phyloP scores from a whole-genome alignment of 2,797 vertebrate genomes.

The Calcarius lapponicus region DNA sequence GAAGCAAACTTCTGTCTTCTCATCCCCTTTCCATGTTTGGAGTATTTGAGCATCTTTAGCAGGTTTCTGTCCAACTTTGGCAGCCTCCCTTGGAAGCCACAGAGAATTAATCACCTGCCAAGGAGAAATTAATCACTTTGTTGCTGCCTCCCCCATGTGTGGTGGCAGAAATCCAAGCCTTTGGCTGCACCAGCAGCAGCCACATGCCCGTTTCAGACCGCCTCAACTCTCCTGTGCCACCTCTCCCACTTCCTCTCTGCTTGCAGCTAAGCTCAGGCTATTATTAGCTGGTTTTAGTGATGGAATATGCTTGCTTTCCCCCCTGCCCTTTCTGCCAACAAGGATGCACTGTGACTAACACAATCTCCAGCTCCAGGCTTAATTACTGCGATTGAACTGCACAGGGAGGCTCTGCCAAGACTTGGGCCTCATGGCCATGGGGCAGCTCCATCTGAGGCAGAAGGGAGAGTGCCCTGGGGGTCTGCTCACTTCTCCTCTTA shows the following conservation, averaged over 20 bases:
- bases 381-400: not conserved
- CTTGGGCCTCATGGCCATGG: fast-evolving
- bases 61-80: not conserved
- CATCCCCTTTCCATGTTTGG: not conserved
- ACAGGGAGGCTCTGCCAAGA: not conserved
- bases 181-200: not conserved
- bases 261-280: not conserved
- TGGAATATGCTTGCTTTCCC: not conserved
- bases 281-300: not conserved
- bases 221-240: not conserved
- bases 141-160: not conserved
- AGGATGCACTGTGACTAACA: not conserved
- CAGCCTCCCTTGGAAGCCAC: not conserved
- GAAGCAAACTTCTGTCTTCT: not conserved
- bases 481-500: not conserved
- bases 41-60: conserved; percentile 5
- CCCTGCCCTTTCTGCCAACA: not conserved
- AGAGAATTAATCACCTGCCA: conserved; percentile 1
- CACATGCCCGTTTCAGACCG: not conserved
- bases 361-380: not conserved
- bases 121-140: conserved; percentile 51
- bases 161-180: conserved; percentile 3
- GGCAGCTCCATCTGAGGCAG: not conserved
- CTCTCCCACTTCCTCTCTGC: not conserved
- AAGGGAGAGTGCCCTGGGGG: not conserved